These are phyloP conservation scores for Rhopilema esculentum DNA, from an alignment of 30 jellyfish, hydroid and myxozoan species.

Conservation along the genomic window DNA sequence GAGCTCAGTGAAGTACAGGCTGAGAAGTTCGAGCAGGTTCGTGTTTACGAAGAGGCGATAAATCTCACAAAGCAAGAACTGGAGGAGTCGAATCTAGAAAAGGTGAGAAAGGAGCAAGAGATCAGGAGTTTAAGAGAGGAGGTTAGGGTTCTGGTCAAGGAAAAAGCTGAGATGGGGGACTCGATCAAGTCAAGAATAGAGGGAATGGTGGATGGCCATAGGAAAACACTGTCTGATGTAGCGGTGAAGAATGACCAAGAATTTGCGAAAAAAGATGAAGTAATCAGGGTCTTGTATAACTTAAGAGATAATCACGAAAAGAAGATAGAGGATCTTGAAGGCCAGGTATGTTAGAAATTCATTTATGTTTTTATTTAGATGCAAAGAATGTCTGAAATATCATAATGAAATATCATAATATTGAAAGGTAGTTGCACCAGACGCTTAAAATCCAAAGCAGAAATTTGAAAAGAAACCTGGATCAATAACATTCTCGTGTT, in stretches of 20 bases:
- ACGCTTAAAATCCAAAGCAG: background rate
- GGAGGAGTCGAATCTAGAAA: constrained; percentile 49
- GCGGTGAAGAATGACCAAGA: constrained; percentile 26
- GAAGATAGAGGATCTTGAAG: constrained; percentile 22
- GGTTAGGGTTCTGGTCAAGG: constrained; percentile 73
- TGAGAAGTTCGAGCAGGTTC: constrained; percentile 64
- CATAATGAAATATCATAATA: too few relatives aligned
- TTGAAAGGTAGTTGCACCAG: background rate
- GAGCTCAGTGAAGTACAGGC: constrained; percentile 57
- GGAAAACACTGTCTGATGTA: constrained; percentile 8
- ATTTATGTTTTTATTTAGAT: background rate
- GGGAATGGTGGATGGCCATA: background rate
- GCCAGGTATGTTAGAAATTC: constrained; percentile 3
- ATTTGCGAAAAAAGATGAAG: constrained; percentile 35
- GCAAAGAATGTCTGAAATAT: too few relatives aligned
- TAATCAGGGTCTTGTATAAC: constrained; percentile 2
- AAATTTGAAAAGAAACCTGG: too few relatives aligned
- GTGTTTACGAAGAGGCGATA: constrained; percentile 55
- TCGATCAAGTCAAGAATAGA: constrained; percentile 21
- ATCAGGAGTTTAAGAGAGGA: constrained; percentile 81
- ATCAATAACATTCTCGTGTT: too few relatives aligned
- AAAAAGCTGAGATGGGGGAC: constrained; percentile 57
- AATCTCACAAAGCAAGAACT: constrained; percentile 29
- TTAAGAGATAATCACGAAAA: constrained; percentile 15
- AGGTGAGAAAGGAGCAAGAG: constrained; percentile 66